Evolutionary conservation across 2,797 vertebrate genomes (phyloP), one percentile per base, ranked within the genome.

Genomic region (Acipenser oxyrinchus): DNA sequence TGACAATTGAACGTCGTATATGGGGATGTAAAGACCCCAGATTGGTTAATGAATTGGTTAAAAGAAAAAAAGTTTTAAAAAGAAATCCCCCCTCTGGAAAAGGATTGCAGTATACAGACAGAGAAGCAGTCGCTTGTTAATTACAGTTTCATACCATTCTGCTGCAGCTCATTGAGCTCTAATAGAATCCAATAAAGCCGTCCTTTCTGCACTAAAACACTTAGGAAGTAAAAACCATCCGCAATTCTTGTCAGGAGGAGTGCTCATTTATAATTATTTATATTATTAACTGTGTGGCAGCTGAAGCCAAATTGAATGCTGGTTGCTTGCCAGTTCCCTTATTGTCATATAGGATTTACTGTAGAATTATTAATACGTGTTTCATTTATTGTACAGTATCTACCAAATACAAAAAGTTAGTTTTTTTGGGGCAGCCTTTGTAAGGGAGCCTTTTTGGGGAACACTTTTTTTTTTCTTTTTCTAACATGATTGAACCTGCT

Each of bases 101-200:
- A 49, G 4, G n/a, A 61, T 49, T 48, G 7, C 48, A 60, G 15
- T 48, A 58, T 57, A 9, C 59, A 60, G 55, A 11, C 50, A n/a
- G 66, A 70, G 72, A 37, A 49, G 68, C 1, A 76, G 13, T 52
- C 64, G 61, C 65, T 70, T 12, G 66, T 71, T 73, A 75, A 66
- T 75, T 76, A 74, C 52, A 62, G 23, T 63, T 64, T 66, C 67
- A 49, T 58, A 18, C 60, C 57, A 70, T 57, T 58, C 63, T 62
- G 15, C 11, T 66, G 64, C 51, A 66, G 64, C 15, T 67, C 51
- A 70, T 0, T n/a, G 9, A 75, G 6, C 23, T 64, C 53, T 8
- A 59, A 23, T 8, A 7, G 49, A 49, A 49, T 13, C 18, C 37
- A 49, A 50, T 59, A 48, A 50, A 52, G 10, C 49, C 49, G 8